These are phyloP conservation scores for Drosophila mayaguana DNA, from an alignment of 2,888 invertebrate genomes.

Conservation along the genomic window DNA sequence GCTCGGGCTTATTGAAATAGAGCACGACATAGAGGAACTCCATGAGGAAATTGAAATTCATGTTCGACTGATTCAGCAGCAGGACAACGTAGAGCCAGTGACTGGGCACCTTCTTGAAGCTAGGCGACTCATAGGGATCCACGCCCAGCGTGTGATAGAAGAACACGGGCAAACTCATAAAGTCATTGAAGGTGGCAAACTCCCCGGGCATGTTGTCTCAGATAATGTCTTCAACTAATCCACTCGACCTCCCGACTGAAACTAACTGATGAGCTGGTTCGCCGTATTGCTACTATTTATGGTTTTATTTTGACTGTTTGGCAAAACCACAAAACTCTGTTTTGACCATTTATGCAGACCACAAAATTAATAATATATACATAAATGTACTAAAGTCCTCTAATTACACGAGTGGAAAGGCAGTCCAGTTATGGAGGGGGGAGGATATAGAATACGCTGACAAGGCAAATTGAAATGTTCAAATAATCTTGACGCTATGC, in stretches of 20 bases:
- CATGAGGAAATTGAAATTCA: conserved; percentile 24
- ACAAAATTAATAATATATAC: conserved; percentile 1
- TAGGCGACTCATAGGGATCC: conserved; percentile 34
- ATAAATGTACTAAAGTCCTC: not conserved
- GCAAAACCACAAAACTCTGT: conserved; percentile 41
- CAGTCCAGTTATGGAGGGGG: not conserved
- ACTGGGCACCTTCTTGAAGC: conserved; percentile 2
- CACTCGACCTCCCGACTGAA: not conserved
- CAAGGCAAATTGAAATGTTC: not conserved
- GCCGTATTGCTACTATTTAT: not conserved
- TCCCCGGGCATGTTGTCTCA: not conserved
- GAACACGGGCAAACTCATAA: conserved; percentile 51
- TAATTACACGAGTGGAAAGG: not conserved
- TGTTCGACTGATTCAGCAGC: conserved; percentile 14
- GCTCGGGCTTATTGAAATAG: conserved; percentile 21
- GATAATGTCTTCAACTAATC: conserved; percentile 1
- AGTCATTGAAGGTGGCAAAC: conserved; percentile 39
- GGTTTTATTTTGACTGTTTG: not conserved
- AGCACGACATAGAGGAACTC: conserved; percentile 27
- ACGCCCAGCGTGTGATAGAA: conserved; percentile 50
- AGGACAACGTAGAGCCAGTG: conserved; percentile 34
- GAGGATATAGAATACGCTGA: not conserved
- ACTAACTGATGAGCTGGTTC: not conserved
- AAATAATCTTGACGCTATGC: no score
- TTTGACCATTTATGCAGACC: not conserved